phyloP scores from a whole-genome alignment of 2,888 invertebrate genomes.

The Oegoconia quadripuncta region DNA sequence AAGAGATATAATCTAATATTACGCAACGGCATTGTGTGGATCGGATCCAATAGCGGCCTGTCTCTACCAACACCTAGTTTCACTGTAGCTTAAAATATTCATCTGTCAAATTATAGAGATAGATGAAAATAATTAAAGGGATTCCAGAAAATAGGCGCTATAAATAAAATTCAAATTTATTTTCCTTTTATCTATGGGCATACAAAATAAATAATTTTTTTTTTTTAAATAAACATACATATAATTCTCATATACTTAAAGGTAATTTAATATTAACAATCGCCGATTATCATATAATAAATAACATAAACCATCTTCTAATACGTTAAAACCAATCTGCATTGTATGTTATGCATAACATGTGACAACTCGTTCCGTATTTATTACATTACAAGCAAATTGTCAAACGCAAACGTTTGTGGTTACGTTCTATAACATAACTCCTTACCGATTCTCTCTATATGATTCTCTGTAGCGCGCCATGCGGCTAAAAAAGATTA shows the following conservation, averaged over 20 bases:
- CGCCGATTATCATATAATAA: no score
- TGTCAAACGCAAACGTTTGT: constrained; percentile 35
- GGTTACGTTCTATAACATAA: constrained; percentile 52
- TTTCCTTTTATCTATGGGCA: no score
- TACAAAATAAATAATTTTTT: no score
- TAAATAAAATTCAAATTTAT: no score
- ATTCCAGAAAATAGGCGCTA: no score
- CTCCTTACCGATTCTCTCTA: constrained; percentile 53
- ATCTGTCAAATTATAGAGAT: constrained; percentile 51
- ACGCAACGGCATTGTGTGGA: constrained; percentile 59
- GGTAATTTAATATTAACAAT: no score
- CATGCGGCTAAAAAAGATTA: constrained; percentile 76
- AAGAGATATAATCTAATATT: constrained; percentile 69
- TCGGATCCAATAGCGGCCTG: constrained; percentile 30
- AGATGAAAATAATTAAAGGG: constrained; percentile 30
- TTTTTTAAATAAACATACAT: no score
- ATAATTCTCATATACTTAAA: no score
- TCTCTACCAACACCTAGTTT: constrained; percentile 32
- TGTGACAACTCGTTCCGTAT: no score
- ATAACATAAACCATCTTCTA: no score
- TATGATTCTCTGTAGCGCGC: constrained; percentile 56
- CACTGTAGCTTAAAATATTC: constrained; percentile 44
- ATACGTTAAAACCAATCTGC: no score
- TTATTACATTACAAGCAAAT: constrained; percentile 23
- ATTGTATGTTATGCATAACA: no score